Percentiles rank a stretch among this genome's conserved stretches.
Evolutionary conservation across 2,113 vertebrate species (phyloP).

Genomic region (Myanophis thanlyinensis): DNA sequence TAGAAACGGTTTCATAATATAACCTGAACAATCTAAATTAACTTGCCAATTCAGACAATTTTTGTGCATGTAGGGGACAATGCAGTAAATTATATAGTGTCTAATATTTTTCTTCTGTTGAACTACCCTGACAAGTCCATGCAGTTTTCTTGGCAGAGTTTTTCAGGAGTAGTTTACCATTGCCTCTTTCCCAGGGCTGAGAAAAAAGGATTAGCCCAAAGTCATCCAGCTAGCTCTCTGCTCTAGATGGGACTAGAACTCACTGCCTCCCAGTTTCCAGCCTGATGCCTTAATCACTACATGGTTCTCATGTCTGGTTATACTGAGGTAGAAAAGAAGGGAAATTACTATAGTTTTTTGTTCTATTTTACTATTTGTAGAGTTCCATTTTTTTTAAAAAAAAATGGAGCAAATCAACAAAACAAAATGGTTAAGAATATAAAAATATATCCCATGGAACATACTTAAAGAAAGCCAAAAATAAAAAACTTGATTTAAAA

Average conservation of each 20-base stretch:
- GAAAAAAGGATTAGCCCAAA: neutral
- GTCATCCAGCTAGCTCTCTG: neutral
- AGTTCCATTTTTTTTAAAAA: neutral
- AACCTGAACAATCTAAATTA: neutral
- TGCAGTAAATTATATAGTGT: neutral
- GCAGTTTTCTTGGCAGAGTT: neutral
- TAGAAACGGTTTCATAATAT: neutral
- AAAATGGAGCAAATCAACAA: neutral
- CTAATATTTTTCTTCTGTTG: neutral
- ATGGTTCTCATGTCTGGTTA: neutral
- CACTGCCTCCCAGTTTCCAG: neutral
- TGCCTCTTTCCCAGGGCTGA: neutral
- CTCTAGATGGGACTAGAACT: neutral
- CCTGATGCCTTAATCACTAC: neutral
- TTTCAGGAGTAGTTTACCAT: neutral
- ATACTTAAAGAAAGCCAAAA: neutral
- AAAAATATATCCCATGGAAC: neutral
- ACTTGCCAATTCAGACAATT: neutral
- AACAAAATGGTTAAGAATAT: neutral
- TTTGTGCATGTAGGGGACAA: neutral
- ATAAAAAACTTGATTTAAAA: neutral
- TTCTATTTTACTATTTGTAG: neutral
- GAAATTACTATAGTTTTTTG: neutral
- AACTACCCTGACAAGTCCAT: neutral
- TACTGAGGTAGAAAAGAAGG: neutral